These are phyloP conservation scores for Cryptoleucopteryx plumbea DNA, from an alignment of 2,113 vertebrate species.

Conservation along the genomic window DNA sequence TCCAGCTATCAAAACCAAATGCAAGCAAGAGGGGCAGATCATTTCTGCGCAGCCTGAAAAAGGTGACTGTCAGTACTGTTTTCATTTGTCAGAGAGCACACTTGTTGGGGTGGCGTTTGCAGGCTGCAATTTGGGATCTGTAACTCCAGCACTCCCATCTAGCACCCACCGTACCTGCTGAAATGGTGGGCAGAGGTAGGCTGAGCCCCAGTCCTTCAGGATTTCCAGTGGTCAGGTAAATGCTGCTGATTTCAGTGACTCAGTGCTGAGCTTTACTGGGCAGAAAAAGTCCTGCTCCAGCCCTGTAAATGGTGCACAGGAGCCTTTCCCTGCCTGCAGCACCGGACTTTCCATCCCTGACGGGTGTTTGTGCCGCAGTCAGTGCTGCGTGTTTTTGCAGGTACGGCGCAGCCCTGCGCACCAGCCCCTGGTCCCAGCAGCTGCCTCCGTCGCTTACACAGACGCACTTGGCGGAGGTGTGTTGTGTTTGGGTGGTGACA, in stretches of 20 bases:
- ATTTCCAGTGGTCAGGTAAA: neutral
- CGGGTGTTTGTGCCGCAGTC: neutral
- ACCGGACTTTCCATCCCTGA: neutral
- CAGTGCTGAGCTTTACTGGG: neutral
- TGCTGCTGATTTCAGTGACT: neutral
- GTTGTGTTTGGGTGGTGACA: rapidly evolving
- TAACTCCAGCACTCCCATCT: neutral
- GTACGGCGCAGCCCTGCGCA: rapidly evolving
- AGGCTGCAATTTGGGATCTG: neutral
- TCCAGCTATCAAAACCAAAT: neutral
- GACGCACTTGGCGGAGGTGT: neutral
- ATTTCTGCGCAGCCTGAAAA: neutral
- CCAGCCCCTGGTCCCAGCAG: neutral
- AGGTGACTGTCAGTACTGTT: neutral
- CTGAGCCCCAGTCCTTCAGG: neutral
- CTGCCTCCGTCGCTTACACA: rapidly evolving
- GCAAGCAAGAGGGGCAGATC: neutral
- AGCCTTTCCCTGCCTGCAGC: neutral
- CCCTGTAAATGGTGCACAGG: neutral
- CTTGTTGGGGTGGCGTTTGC: neutral
- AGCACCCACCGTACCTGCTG: rapidly evolving
- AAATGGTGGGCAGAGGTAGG: neutral
- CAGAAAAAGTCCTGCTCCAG: neutral
- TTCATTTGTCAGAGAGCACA: neutral
- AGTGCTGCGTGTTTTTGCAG: rapidly evolving